Conservation (phyloP, 1,140 invertebrate species). For the Rhyacophila brunnea region DNA sequence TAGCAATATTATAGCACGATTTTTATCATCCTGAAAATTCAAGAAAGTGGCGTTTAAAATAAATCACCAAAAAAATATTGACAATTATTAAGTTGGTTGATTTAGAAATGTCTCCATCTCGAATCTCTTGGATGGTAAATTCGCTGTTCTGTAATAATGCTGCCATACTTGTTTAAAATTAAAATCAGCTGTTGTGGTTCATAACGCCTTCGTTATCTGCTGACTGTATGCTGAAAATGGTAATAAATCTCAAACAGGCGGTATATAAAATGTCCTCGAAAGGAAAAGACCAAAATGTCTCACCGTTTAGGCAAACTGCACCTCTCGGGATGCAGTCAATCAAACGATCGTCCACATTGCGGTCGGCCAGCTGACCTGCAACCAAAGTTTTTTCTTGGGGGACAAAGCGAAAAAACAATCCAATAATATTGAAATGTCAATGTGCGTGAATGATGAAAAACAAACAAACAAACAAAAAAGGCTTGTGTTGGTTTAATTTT, state of each 20-base stretch:
- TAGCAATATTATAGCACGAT: too few species aligned
- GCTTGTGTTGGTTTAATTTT: too few species aligned
- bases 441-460: constrained; percentile 10
- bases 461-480: not conserved
- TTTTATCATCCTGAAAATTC: too few species aligned
- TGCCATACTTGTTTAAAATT: too few species aligned
- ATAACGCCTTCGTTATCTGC: not conserved
- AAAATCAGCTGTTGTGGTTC: not conserved
- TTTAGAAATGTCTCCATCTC: too few species aligned
- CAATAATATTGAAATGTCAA: constrained; percentile 5
- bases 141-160: too few species aligned
- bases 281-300: constrained; percentile 29
- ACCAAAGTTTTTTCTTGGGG: constrained; percentile 35
- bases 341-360: constrained; percentile 36
- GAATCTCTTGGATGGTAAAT: too few species aligned
- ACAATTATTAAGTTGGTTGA: too few species aligned
- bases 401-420: constrained; percentile 26
- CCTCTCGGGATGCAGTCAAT: constrained; percentile 24
- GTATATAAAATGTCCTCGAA: constrained; percentile 15
- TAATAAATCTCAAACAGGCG: constrained; percentile 3
- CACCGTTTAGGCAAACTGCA: constrained; percentile 33
- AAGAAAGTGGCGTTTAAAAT: too few species aligned
- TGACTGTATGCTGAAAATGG: constrained; percentile 7
- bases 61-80: too few species aligned
- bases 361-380: constrained; percentile 33